Base-by-base conservation (phyloP, 2,888 invertebrate genomes). In the Ischnus inquisitorius region DNA sequence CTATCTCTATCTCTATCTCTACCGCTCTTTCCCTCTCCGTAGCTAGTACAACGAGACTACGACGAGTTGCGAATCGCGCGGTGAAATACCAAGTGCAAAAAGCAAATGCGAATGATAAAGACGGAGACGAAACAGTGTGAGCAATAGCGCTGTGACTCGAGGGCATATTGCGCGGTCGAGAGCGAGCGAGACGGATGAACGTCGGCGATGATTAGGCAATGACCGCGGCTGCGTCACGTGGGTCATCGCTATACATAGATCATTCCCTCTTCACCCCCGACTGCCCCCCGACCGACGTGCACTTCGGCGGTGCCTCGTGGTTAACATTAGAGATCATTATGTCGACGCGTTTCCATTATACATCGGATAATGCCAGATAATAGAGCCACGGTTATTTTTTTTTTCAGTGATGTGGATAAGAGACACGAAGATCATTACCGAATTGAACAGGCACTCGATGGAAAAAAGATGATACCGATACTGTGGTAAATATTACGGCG, bases 201-300 rank as follows among this genome's bases (percentile, higher is more conserved):
- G 72, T 71, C 60, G 75, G 71, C 71, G 79, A 83, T 85, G 83
- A 85, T 86, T 85, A 86, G 85, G 83, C 86, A 86, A 85, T 85
- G 82, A 86, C 80, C 83, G 83, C 72, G 77, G 71, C 80, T 60
- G 74, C 74, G 71, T 74, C 74, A 77, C 65, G 60, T 75, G 79
- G 83, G 85, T 88, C 89, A 89, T 88, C 85, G 88, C 84, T 89
- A 87, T 87, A 88, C 81, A 88, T 88, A 88, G 86, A 88, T 74
- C 62, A 28, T 34, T 8, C 34, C 34, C 34, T 34, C 34, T 34
- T 34, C 34, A 34, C 8, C 34, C 34, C n/a, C n/a, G n/a, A n/a
- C n/a, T n/a, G n/a, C n/a, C n/a, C 43, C 60, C 41, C 19, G 28
- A 51, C 62, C 60, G 71, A 22, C 34, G 51, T 51, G n/a, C 62